phyloP scores from a whole-genome alignment of 2,888 invertebrate genomes.

The Torymus aiolomorphi region DNA sequence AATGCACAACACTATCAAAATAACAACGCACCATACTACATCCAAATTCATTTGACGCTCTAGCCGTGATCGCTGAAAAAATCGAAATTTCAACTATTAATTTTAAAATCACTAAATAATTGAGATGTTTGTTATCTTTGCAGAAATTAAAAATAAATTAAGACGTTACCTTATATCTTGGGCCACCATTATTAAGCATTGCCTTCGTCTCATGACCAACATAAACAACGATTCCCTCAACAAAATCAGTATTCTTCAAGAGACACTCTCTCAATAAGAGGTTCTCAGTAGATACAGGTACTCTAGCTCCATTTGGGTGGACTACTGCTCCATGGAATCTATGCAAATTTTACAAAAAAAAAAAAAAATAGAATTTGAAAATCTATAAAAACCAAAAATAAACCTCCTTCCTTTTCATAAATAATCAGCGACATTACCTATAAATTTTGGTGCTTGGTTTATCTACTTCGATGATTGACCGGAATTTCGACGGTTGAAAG shows the following conservation, averaged over 20 bases:
- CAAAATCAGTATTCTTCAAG: slow-evolving; percentile 96
- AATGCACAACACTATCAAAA: slow-evolving; percentile 91
- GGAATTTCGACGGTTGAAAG: slow-evolving; percentile 88
- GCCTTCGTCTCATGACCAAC: slow-evolving; percentile 98
- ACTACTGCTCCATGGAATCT: slow-evolving; percentile 91
- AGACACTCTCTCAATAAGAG: slow-evolving; percentile 94
- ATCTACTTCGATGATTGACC: slow-evolving; percentile 92
- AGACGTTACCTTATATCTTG: slow-evolving; percentile 78
- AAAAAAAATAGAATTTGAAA: neutral
- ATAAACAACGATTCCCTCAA: slow-evolving; percentile 98
- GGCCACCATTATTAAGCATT: slow-evolving; percentile 97
- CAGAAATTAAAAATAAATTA: too few species aligned
- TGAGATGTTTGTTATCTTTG: neutral
- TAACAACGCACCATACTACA: slow-evolving; percentile 96
- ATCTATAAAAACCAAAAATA: slow-evolving; percentile 5
- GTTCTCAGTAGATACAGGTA: slow-evolving; percentile 92
- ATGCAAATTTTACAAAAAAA: slow-evolving; percentile 9
- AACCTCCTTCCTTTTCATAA: slow-evolving; percentile 33
- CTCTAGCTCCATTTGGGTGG: slow-evolving; percentile 86
- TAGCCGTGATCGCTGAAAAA: slow-evolving; percentile 89
- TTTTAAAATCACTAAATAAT: neutral
- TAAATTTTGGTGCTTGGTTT: slow-evolving; percentile 97
- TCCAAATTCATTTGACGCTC: slow-evolving; percentile 97
- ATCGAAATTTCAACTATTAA: slow-evolving; percentile 12
- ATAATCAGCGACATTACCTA: slow-evolving; percentile 74